These are phyloP conservation scores for Meta bourneti DNA, from an alignment of 2,888 invertebrate species.

Conservation along the genomic window DNA sequence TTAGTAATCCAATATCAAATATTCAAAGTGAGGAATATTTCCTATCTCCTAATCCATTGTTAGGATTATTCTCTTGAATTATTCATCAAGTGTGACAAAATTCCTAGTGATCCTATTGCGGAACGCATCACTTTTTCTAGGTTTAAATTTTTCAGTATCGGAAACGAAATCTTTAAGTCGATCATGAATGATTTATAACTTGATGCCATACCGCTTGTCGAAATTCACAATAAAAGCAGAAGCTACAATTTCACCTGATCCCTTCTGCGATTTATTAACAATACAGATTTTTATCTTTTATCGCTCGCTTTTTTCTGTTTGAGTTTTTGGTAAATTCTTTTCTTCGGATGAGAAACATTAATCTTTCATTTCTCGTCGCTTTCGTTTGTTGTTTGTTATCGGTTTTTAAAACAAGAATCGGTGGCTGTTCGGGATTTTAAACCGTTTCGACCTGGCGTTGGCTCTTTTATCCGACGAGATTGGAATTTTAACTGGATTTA, in stretches of 20 bases:
- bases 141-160: slow-evolving; percentile 15
- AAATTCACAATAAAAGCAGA: slow-evolving; percentile 37
- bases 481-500: slow-evolving; percentile 17
- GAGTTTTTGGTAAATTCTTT: slow-evolving; percentile 9
- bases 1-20: slow-evolving; percentile 27
- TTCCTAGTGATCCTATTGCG: slow-evolving; percentile 37
- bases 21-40: slow-evolving; percentile 37
- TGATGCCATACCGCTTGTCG: slow-evolving; percentile 9
- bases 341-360: slow-evolving; percentile 39
- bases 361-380: slow-evolving; percentile 30
- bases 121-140: slow-evolving; percentile 26
- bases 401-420: slow-evolving; percentile 23
- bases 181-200: slow-evolving; percentile 65
- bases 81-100: slow-evolving; percentile 51
- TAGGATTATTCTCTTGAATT: slow-evolving; percentile 23
- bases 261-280: slow-evolving; percentile 50
- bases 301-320: slow-evolving; percentile 5
- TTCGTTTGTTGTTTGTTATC: slow-evolving; percentile 9
- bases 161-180: slow-evolving; percentile 41
- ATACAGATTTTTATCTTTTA: slow-evolving; percentile 48
- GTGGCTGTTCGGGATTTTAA: slow-evolving; percentile 11
- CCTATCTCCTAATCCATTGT: slow-evolving; percentile 1
- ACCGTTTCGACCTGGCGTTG: background rate
- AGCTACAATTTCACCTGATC: slow-evolving; percentile 35
- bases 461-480: background rate